A percentile compares a stretch with the other conserved stretches of the same genome.
Conservation (phyloP, 2,113 vertebrate genomes). For the Pterocles burchelli region DNA sequence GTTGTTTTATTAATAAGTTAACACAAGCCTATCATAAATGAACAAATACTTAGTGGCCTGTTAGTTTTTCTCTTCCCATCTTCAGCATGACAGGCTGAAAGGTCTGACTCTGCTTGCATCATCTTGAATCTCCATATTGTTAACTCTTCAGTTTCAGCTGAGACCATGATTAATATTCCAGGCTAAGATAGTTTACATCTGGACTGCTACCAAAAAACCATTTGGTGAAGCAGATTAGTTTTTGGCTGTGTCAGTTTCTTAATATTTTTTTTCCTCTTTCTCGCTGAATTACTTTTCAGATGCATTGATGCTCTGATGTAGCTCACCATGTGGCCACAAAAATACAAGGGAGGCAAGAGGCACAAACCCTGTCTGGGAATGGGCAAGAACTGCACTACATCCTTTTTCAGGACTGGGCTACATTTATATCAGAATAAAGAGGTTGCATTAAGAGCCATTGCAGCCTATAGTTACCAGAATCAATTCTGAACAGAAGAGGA, state of each 20-base stretch:
- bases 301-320: neutral
- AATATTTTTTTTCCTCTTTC: neutral
- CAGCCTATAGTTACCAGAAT: neutral
- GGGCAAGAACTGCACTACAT: neutral
- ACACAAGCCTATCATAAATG: neutral
- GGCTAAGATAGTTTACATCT: neutral
- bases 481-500: neutral
- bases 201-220: neutral
- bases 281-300: neutral
- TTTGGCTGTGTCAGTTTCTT: neutral
- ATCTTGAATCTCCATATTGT: conserved; percentile 19
- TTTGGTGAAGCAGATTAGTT: neutral
- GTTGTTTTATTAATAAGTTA: conserved; percentile 21
- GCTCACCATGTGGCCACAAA: neutral
- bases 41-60: neutral
- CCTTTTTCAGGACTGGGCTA: neutral
- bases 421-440: neutral
- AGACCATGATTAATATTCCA: conserved; percentile 16
- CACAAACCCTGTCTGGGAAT: neutral
- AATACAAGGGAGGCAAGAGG: neutral
- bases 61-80: neutral
- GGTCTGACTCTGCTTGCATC: neutral
- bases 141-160: conserved; percentile 17
- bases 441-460: neutral
- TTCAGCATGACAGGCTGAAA: neutral